Base-by-base conservation (phyloP, 2,888 invertebrate species). In the Synergus umbraculus region DNA sequence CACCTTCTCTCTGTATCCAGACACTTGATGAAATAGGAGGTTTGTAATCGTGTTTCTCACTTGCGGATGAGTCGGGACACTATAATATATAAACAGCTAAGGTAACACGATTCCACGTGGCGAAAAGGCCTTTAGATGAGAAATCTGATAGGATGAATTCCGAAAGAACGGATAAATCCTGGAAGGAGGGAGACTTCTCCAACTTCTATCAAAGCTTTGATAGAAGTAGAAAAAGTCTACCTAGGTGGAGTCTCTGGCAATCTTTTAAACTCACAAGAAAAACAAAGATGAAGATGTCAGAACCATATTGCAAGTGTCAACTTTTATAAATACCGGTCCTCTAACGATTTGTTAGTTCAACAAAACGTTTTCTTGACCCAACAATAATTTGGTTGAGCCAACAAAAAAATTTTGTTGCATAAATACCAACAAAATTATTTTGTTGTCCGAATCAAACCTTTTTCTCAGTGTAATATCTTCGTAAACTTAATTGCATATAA, bases 1-100 rank as follows among this genome's bases (percentile, higher is more conserved):
- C 18, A 4, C 22, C 63, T 63, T 2, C 63, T 13, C 5, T 46
- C 13, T 46, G 63, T 63, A 29, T 12, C 63, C 63, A 29, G 29
- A 29, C 43, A 43, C 43, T 66, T 4, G 18, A 66, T 18, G n/a
- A 66, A 43, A 66, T 15, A 43, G 8, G 10, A 76, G 15, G 8
- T 9, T 46, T 7, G 79, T 82, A 81, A 82, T 82, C 81, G 73
- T 73, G 76, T 83, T 82, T 81, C 82, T 77, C 63, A 63, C 76
- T 76, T 78, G 76, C 78, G 73, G 76, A 15, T 77, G 41, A 63
- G 9, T 43, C 15, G 9, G 9, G n/a, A 10, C 15, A 41, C 41
- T 9, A 65, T 41, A 65, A n/a, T n/a, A n/a, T n/a, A 41, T 5
- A 65, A 9, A 41, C 41, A 65, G 0, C 4, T 13, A 29, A 43